A percentile compares a stretch with the other conserved stretches of the same genome.
These are phyloP conservation scores for Antechinus stuartii DNA, from an alignment of 2,113 vertebrate species.

Conservation along the genomic window DNA sequence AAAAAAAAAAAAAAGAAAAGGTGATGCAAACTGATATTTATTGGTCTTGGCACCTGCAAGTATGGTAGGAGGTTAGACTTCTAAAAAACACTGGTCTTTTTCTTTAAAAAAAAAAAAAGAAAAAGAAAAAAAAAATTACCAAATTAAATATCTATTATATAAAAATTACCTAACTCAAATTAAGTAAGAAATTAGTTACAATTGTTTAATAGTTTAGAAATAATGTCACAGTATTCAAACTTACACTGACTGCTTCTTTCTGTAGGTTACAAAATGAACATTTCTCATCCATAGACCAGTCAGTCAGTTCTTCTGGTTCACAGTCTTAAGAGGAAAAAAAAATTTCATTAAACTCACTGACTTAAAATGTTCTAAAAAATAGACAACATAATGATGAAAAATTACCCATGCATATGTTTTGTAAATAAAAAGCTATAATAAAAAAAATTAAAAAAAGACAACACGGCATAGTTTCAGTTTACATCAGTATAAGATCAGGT, in stretches of 20 bases:
- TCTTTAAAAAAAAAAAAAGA: not conserved
- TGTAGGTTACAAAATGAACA: slow-evolving; percentile 97
- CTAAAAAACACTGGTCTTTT: slow-evolving; percentile 48
- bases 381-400: slow-evolving; percentile 39
- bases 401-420: too few species aligned
- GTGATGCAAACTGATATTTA: slow-evolving; percentile 36
- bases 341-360: slow-evolving; percentile 82
- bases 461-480: slow-evolving; percentile 63
- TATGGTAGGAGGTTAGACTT: slow-evolving; percentile 56
- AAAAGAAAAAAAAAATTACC: not conserved
- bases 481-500: slow-evolving; percentile 27
- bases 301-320: slow-evolving; percentile 97
- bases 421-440: too few species aligned
- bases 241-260: slow-evolving; percentile 96
- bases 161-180: slow-evolving; percentile 63
- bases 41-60: slow-evolving; percentile 24
- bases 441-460: slow-evolving; percentile 19
- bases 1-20: slow-evolving; percentile 35
- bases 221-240: slow-evolving; percentile 81
- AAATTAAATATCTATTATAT: slow-evolving; percentile 62
- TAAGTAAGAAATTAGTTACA: slow-evolving; percentile 49
- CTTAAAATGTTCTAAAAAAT: slow-evolving; percentile 68
- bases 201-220: slow-evolving; percentile 70
- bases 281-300: slow-evolving; percentile 96
- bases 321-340: slow-evolving; percentile 91